phyloP scores from a whole-genome alignment of 2,113 vertebrate species.

The Dipodomys ordii region DNA sequence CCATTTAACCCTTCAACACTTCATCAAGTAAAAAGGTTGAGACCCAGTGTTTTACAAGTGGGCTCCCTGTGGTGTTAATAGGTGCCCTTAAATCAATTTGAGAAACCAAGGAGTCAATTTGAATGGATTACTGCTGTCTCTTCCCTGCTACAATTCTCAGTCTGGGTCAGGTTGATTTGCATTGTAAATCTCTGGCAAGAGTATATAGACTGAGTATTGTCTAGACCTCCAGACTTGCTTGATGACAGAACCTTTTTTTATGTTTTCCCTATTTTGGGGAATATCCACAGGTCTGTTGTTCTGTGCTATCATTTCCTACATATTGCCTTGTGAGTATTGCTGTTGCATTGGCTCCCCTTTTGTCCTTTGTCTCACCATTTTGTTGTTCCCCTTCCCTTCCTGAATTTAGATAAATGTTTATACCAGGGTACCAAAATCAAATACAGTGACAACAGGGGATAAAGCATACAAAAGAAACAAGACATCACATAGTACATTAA shows the following conservation, averaged over 20 bases:
- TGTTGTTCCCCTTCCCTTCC: no score
- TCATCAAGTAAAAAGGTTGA: background rate
- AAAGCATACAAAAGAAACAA: no score
- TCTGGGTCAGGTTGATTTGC: background rate
- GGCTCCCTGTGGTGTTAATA: background rate
- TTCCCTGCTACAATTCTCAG: background rate
- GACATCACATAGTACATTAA: no score
- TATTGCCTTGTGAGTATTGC: no score
- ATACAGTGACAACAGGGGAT: no score
- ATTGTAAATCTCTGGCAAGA: background rate
- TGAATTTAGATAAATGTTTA: no score
- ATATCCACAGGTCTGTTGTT: background rate
- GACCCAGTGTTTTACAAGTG: background rate
- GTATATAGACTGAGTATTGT: background rate
- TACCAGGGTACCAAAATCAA: no score
- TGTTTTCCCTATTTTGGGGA: background rate
- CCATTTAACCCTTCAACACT: background rate
- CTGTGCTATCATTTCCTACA: background rate
- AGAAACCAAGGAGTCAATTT: background rate
- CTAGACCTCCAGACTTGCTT: background rate
- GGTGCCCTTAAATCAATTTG: background rate
- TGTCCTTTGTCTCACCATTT: no score
- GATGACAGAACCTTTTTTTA: background rate
- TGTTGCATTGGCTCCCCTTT: no score
- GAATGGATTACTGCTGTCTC: background rate